Percentiles rank a stretch among this genome's conserved stretches.
phyloP scores from a whole-genome alignment of 1,140 invertebrate species.

The Megathymus violae region DNA sequence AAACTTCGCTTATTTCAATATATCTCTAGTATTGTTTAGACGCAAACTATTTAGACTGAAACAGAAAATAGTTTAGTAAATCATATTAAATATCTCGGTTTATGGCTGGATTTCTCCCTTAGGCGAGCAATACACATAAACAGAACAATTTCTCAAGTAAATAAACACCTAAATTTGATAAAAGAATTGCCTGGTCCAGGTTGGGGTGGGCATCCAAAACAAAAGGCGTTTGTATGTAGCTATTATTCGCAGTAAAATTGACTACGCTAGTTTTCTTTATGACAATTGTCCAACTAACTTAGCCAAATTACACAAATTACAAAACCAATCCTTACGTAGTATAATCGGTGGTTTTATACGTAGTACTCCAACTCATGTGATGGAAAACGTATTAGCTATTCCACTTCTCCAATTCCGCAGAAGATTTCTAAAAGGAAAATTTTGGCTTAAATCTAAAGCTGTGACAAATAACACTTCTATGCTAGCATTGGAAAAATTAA shows the following conservation, averaged over 20 bases:
- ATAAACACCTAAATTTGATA: neutral
- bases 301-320: slow-evolving; percentile 8
- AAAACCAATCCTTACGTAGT: slow-evolving; percentile 13
- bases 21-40: no score
- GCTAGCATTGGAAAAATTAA: neutral
- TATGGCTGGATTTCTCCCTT: slow-evolving; percentile 36
- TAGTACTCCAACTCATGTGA: slow-evolving; percentile 21
- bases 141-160: slow-evolving; percentile 18
- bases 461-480: slow-evolving; percentile 10
- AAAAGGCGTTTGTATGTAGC: slow-evolving; percentile 8
- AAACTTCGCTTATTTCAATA: no score
- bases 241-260: slow-evolving; percentile 10
- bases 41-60: no score
- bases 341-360: slow-evolving; percentile 18
- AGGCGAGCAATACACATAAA: slow-evolving; percentile 39
- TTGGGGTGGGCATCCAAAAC: slow-evolving; percentile 15
- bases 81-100: slow-evolving; percentile 37
- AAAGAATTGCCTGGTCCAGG: slow-evolving; percentile 6
- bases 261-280: slow-evolving; percentile 11
- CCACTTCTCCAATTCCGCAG: slow-evolving; percentile 20
- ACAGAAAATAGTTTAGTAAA: no score
- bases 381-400: slow-evolving; percentile 13
- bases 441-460: slow-evolving; percentile 24
- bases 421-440: slow-evolving; percentile 27
- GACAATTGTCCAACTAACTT: slow-evolving; percentile 12